Evolutionary conservation across 2,113 vertebrate species (phyloP).

Genomic region (Tichodroma muraria): DNA sequence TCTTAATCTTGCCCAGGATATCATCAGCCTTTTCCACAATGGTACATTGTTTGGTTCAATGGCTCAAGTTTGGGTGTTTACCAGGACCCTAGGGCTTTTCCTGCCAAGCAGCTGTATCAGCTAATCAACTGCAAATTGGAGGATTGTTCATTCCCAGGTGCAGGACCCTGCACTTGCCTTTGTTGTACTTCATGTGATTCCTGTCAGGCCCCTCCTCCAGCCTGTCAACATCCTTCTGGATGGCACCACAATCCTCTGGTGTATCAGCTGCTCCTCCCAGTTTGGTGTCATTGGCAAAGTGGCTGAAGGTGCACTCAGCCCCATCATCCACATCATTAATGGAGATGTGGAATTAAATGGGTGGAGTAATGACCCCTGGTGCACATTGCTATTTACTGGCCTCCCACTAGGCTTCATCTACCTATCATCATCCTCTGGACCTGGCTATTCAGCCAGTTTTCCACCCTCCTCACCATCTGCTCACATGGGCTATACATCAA

Average conservation of each 20-base stretch:
- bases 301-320: background rate
- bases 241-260: background rate
- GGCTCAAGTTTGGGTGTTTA: background rate
- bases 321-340: background rate
- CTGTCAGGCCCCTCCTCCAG: background rate
- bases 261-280: background rate
- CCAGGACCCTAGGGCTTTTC: background rate
- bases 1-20: background rate
- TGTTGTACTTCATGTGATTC: background rate
- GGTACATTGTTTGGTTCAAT: background rate
- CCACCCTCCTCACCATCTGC: background rate
- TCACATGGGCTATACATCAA: background rate
- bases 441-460: background rate
- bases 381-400: background rate
- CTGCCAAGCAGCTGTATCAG: rapidly evolving
- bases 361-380: background rate
- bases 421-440: background rate
- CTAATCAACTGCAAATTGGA: background rate
- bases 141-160: background rate
- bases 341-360: background rate
- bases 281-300: background rate
- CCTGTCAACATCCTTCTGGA: background rate
- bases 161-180: background rate
- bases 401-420: background rate
- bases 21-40: background rate